phyloP scores from a whole-genome alignment of 2,113 vertebrate species.

The Chlorodrepanis virens region DNA sequence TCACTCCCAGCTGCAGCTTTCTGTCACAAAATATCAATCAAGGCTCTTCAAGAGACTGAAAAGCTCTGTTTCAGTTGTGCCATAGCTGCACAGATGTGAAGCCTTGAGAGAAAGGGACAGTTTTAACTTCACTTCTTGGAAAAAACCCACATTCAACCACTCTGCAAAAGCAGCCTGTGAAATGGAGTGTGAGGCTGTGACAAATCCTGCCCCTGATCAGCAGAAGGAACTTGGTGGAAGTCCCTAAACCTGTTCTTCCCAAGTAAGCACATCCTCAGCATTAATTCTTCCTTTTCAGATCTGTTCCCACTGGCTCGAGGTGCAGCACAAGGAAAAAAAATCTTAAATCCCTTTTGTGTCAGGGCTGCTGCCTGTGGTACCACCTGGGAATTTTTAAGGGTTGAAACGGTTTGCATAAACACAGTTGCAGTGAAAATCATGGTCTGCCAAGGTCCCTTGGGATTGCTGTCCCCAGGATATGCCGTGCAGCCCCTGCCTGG shows the following conservation, averaged over 20 bases:
- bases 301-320: not conserved
- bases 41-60: not conserved
- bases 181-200: fast-evolving
- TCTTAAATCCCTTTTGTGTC: not conserved
- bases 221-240: not conserved
- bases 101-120: not conserved
- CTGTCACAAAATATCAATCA: not conserved
- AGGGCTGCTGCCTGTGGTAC: not conserved
- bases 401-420: not conserved
- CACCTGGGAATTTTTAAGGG: not conserved
- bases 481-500: not conserved
- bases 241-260: not conserved
- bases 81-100: not conserved
- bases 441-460: not conserved
- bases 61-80: not conserved
- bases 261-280: not conserved
- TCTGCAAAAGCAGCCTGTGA: fast-evolving
- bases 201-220: not conserved
- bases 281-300: not conserved
- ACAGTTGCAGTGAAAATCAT: not conserved
- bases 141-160: not conserved
- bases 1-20: not conserved
- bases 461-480: not conserved
- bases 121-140: not conserved
- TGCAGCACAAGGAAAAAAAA: not conserved